Evolutionary conservation across 2,888 invertebrate species (phyloP).

Genomic region (Ophion obscuratus): DNA sequence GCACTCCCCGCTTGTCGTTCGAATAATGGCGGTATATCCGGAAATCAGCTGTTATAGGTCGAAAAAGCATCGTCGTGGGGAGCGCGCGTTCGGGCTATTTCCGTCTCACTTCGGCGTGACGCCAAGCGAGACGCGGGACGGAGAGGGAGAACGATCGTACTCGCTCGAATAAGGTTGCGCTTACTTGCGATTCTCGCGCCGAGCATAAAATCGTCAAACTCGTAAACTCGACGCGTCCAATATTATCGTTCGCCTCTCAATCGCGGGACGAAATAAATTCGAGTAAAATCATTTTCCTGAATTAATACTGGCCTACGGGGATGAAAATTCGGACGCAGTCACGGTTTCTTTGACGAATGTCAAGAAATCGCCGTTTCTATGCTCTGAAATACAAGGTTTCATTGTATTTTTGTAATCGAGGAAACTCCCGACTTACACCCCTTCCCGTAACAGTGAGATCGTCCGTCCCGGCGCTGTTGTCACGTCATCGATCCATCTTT

Average conservation of each 20-base stretch:
- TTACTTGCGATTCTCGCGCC: not conserved
- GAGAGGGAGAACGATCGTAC: not conserved
- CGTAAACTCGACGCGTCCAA: slow-evolving; percentile 48
- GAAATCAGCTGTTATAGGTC: slow-evolving; percentile 52
- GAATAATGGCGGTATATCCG: slow-evolving; percentile 51
- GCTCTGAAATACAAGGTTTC: not conserved
- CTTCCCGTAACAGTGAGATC: slow-evolving; percentile 25
- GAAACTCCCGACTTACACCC: not conserved
- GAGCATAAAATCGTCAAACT: slow-evolving; percentile 23
- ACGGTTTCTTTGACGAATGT: not conserved
- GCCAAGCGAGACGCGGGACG: not conserved
- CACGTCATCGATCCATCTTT: slow-evolving; percentile 32
- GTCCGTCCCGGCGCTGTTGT: slow-evolving; percentile 57
- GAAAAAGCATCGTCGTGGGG: not conserved
- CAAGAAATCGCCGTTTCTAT: not conserved
- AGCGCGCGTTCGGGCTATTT: slow-evolving; percentile 3
- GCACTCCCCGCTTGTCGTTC: not conserved
- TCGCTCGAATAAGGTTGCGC: not conserved
- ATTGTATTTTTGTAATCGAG: slow-evolving; percentile 8
- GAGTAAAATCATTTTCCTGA: slow-evolving; percentile 26
- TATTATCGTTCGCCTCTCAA: not conserved
- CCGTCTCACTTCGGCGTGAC: not conserved
- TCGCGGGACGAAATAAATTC: not conserved
- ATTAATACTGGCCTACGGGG: slow-evolving; percentile 1
- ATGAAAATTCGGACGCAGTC: not conserved